Conservation (phyloP, 64 coral and sea anemone genomes). For the Actinia tenebrosa region DNA sequence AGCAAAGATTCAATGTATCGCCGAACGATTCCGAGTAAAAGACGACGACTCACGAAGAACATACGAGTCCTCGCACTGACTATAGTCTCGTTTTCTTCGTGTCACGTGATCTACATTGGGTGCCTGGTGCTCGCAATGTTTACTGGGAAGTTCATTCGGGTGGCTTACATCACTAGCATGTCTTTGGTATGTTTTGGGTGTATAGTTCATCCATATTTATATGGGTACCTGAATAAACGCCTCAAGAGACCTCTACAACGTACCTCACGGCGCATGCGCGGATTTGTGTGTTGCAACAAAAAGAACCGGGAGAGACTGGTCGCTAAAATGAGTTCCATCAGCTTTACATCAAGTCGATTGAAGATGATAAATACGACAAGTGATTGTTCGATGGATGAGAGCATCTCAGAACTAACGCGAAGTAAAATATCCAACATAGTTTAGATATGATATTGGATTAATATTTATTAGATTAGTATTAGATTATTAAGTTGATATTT, state of each 20-base stretch:
- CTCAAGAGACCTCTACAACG: slow-evolving; percentile 33
- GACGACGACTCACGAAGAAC: slow-evolving; percentile 38
- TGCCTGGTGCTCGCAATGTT: slow-evolving; percentile 32
- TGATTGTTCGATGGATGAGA: background rate
- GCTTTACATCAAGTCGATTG: background rate
- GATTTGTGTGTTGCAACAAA: background rate
- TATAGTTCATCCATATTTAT: slow-evolving; percentile 28
- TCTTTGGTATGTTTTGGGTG: slow-evolving; percentile 19
- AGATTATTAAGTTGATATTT: too few species aligned
- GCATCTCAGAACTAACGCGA: background rate
- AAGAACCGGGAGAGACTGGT: background rate
- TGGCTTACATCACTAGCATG: slow-evolving; percentile 3
- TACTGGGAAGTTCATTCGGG: slow-evolving; percentile 39
- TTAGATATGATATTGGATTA: background rate
- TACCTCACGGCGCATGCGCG: slow-evolving; percentile 14
- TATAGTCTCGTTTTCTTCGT: slow-evolving; percentile 20
- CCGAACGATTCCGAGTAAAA: slow-evolving; percentile 31
- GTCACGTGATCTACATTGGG: slow-evolving; percentile 30
- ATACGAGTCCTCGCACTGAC: slow-evolving; percentile 37
- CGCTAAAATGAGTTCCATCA: background rate
- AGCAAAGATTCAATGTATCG: slow-evolving; percentile 40
- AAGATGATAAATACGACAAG: background rate
- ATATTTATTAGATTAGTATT: too few species aligned
- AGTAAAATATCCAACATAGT: background rate
- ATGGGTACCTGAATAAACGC: slow-evolving; percentile 40